phyloP scores from a whole-genome alignment of 2,113 vertebrate species.

The Aspiorhynchus laticeps region DNA sequence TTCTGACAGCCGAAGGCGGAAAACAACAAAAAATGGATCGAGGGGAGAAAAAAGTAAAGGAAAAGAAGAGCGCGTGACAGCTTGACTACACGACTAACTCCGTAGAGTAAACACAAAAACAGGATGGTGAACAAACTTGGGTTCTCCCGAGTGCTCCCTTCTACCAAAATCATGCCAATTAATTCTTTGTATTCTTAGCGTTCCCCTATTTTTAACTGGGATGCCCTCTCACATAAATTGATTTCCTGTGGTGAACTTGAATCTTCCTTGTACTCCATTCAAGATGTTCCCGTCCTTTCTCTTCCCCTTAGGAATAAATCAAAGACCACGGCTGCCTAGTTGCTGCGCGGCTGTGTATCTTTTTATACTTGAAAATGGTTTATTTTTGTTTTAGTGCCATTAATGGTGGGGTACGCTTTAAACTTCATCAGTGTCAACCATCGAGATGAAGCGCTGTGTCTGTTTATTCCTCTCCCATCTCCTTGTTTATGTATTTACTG shows the following conservation, averaged over 20 bases:
- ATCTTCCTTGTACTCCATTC: constrained; percentile 64
- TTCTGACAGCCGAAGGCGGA: constrained; percentile 65
- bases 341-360: constrained; percentile 65
- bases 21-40: constrained; percentile 61
- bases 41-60: constrained; percentile 17
- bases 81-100: constrained; percentile 71
- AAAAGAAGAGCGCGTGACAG: constrained; percentile 70
- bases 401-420: constrained; percentile 69
- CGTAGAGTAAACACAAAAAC: constrained; percentile 65
- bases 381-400: constrained; percentile 77
- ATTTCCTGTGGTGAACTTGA: constrained; percentile 75
- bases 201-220: constrained; percentile 72
- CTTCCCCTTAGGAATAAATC: constrained; percentile 74
- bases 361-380: constrained; percentile 70
- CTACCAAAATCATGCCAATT: constrained; percentile 73
- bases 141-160: constrained; percentile 66
- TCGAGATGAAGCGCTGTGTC: constrained; percentile 27
- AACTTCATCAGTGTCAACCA: constrained; percentile 61
- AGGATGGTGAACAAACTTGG: constrained; percentile 71
- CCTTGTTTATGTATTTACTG: constrained; percentile 30
- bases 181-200: constrained; percentile 71
- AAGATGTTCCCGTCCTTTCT: constrained; percentile 56
- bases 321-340: constrained; percentile 68
- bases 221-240: constrained; percentile 77
- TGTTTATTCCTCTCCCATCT: constrained; percentile 41